Base-by-base conservation (phyloP, 2,113 vertebrate genomes). In the Crotophaga sulcirostris region DNA sequence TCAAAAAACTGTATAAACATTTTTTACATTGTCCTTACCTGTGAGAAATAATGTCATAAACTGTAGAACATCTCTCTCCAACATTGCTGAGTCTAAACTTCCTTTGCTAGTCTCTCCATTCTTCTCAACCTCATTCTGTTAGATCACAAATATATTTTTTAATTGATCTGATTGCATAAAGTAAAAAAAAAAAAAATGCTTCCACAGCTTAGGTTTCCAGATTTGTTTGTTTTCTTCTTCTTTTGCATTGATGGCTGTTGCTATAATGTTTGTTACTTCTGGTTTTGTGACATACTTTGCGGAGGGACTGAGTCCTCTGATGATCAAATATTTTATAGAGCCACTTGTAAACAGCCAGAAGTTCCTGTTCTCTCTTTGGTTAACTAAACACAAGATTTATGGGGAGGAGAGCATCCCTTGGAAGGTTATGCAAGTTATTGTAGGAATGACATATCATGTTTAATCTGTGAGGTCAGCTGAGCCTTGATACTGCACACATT, bases 391-490 rank as follows among this genome's bases (percentile, higher is more conserved):
- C 16, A 44, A 79, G 82, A 94, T 93, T 93, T 89, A 68, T 42
- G 56, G 52, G 70, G 52, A 91, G 16, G n/a, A 82, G 49, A 68
- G 11, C 51, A 66, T 80, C 26, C 34, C 40, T 79, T 68, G 84
- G 62, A 89, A 47, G 55, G 62, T 84, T 96, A 81, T 90, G 73
- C 36, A 78, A 55, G 79, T 67, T 96, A 60, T 8, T 63, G 28
- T 77, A 87, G 88, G 91, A 95, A 89, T 90, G 74, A 88, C 55
- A 60, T 67, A 89, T 85, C 66, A 24, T 78, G 69, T 87, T 95
- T 95, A 96, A 87, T 91, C 86, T 87, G 91, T 67, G 84, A 95
- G 90, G 95, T 95, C 90, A 89, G 74, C 40, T 86, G 86, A 93
- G 89, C 77, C 87, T 85, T 68, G 59, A 45, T 95, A 76, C 90